Percentiles rank a stretch among this genome's conserved stretches.
Evolutionary conservation across 92 coral and sea anemone genomes (phyloP).

Genomic region (Galaxea fascicularis): DNA sequence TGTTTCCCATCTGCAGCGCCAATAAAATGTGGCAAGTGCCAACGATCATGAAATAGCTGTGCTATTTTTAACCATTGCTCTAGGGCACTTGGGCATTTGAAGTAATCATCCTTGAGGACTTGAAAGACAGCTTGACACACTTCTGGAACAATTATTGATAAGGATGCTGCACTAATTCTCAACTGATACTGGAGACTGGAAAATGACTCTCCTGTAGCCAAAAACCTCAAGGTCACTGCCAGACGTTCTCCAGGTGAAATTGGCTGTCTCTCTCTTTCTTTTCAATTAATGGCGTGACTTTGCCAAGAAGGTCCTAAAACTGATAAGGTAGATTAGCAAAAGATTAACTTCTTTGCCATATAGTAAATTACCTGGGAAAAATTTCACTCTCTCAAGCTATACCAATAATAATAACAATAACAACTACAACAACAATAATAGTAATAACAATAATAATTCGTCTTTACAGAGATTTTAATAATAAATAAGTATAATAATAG

Average conservation of each 20-base stretch:
- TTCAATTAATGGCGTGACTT: neutral
- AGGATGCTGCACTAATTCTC: slow-evolving; percentile 49
- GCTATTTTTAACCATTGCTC: slow-evolving; percentile 55
- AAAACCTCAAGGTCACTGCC: slow-evolving; percentile 54
- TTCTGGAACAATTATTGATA: slow-evolving; percentile 59
- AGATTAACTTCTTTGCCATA: too few species aligned
- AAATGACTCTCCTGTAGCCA: slow-evolving; percentile 68
- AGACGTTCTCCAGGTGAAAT: slow-evolving; percentile 66
- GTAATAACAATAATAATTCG: too few species aligned
- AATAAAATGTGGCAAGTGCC: slow-evolving; percentile 74
- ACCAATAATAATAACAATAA: too few species aligned
- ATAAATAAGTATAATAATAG: too few species aligned
- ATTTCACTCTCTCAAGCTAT: too few species aligned
- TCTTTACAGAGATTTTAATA: too few species aligned
- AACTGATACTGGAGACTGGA: slow-evolving; percentile 68
- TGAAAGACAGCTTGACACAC: slow-evolving; percentile 54
- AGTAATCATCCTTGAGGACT: slow-evolving; percentile 32
- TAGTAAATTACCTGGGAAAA: too few species aligned
- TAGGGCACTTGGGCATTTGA: slow-evolving; percentile 48
- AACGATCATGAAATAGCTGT: slow-evolving; percentile 68
- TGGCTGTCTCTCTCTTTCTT: slow-evolving; percentile 45
- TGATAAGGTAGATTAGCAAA: too few species aligned
- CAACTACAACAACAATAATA: too few species aligned
- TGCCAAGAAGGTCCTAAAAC: slow-evolving; percentile 19
- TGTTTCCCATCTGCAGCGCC: slow-evolving; percentile 74